phyloP scores from a whole-genome alignment of 2,797 vertebrate species.

The Anabas testudineus region DNA sequence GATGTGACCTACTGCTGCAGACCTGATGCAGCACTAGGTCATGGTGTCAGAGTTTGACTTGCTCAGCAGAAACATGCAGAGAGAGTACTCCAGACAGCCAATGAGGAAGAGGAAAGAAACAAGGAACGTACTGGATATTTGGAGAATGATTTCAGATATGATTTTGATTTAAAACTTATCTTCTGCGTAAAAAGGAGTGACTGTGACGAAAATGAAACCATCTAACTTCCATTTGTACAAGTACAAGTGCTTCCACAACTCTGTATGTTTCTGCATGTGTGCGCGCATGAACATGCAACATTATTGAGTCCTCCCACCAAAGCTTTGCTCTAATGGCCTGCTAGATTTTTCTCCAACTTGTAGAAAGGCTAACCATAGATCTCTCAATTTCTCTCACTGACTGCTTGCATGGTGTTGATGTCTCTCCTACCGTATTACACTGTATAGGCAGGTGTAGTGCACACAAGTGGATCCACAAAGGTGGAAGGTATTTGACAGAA shows the following conservation, averaged over 20 bases:
- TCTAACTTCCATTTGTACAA: constrained; percentile 9
- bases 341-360: constrained; percentile 39
- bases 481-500: constrained; percentile 3
- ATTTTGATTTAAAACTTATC: constrained; percentile 36
- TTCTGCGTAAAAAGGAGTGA: constrained; percentile 1
- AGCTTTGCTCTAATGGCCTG: constrained; percentile 28
- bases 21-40: constrained; percentile 56
- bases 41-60: constrained; percentile 47
- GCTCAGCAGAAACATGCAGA: constrained; percentile 49
- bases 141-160: constrained; percentile 8
- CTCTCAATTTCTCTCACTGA: constrained; percentile 18
- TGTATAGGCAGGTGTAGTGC: background rate
- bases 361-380: constrained; percentile 66
- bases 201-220: constrained; percentile 5
- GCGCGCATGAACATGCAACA: background rate
- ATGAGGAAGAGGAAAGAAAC: constrained; percentile 3
- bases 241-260: background rate
- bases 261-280: constrained; percentile 14
- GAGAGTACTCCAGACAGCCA: constrained; percentile 23
- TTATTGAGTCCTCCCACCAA: constrained; percentile 49
- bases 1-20: constrained; percentile 38
- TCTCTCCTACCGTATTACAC: background rate
- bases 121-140: constrained; percentile 2
- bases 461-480: constrained; percentile 3
- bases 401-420: background rate